These are phyloP conservation scores for Iphiclides podalirius DNA, from an alignment of 2,888 invertebrate species.

Conservation along the genomic window DNA sequence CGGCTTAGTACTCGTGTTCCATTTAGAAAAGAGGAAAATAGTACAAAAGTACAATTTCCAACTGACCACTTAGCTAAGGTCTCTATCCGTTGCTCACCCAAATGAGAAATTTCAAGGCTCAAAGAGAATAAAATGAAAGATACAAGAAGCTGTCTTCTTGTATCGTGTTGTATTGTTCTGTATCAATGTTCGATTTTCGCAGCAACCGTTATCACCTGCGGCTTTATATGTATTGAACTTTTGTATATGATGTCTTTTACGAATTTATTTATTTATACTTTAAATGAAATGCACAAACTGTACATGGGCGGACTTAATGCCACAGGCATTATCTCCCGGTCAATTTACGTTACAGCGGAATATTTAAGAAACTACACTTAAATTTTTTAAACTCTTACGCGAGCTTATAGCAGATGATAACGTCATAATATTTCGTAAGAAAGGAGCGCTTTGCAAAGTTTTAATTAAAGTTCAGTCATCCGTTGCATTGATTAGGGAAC, in stretches of 20 bases:
- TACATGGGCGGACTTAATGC: too few relatives aligned
- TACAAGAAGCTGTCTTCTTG: too few relatives aligned
- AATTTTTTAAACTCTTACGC: too few relatives aligned
- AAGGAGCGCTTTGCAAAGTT: constrained; percentile 31
- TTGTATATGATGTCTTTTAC: too few relatives aligned
- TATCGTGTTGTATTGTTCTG: too few relatives aligned
- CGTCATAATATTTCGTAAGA: constrained; percentile 18
- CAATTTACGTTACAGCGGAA: too few relatives aligned
- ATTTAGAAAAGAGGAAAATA: constrained; percentile 15
- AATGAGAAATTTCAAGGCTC: not conserved
- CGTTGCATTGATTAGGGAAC: constrained; percentile 20
- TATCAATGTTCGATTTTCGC: constrained; percentile 6
- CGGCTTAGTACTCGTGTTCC: constrained; percentile 17
- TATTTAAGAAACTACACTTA: too few relatives aligned
- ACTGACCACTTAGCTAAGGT: constrained; percentile 1
- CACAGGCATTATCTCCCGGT: too few relatives aligned
- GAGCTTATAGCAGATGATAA: constrained; percentile 9
- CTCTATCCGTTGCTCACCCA: too few relatives aligned
- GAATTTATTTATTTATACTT: too few relatives aligned
- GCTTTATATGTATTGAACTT: not conserved
- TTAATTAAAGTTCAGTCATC: constrained; percentile 23
- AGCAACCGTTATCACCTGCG: constrained; percentile 6
- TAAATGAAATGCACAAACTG: too few relatives aligned
- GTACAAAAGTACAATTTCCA: constrained; percentile 14
- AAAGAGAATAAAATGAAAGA: constrained; percentile 1